These are phyloP conservation scores for Anableps anableps DNA, from an alignment of 2,797 vertebrate genomes.

Conservation along the genomic window DNA sequence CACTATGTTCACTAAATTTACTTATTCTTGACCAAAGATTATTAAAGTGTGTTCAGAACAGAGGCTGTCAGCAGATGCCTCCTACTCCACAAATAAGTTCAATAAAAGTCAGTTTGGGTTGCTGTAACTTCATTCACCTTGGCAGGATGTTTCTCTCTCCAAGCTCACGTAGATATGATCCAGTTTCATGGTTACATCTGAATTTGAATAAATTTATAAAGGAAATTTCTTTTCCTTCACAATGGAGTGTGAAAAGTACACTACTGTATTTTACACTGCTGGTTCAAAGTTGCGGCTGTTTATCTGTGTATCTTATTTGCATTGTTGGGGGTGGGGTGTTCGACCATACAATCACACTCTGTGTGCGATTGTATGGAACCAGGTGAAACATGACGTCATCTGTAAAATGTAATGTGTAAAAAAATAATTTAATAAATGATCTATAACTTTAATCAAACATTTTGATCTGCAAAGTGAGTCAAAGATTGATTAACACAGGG, in stretches of 20 bases:
- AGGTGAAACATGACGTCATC: background rate
- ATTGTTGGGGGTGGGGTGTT: too few relatives aligned
- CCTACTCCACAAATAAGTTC: background rate
- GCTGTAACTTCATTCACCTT: background rate
- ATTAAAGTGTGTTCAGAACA: background rate
- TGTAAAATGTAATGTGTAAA: background rate
- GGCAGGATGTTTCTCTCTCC: background rate
- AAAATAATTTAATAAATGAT: too few relatives aligned
- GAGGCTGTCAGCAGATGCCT: background rate
- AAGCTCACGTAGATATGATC: background rate
- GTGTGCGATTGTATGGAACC: background rate
- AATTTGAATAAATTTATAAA: too few relatives aligned
- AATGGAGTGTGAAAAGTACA: background rate
- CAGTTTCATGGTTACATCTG: background rate
- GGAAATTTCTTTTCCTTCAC: background rate
- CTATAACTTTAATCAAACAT: too few relatives aligned
- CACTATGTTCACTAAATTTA: too few relatives aligned
- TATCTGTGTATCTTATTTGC: background rate
- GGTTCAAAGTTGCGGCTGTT: background rate
- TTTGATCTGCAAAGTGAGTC: too few relatives aligned
- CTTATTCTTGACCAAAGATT: background rate
- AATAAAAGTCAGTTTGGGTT: background rate
- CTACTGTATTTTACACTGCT: background rate
- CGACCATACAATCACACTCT: too few relatives aligned
- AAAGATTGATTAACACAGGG: too few relatives aligned